Evolutionary conservation across 2,888 invertebrate genomes (phyloP).

Genomic region (Troilus luridus): DNA sequence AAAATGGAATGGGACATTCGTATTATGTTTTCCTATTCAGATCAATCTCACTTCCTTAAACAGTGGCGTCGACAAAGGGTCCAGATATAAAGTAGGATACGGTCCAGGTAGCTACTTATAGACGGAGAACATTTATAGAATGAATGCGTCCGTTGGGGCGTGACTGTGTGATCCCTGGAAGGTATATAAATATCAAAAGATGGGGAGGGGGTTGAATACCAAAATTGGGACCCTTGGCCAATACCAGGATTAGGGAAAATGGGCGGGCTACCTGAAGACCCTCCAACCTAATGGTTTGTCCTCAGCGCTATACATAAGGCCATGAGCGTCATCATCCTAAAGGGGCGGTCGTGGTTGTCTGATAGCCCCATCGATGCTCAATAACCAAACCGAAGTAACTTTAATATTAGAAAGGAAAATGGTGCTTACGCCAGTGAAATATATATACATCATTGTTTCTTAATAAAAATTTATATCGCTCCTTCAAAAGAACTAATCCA

Average conservation of each 20-base stretch:
- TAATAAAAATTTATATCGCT: too few species aligned
- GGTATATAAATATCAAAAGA: constrained; percentile 40
- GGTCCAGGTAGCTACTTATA: not conserved
- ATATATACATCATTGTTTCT: too few species aligned
- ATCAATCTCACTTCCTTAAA: not conserved
- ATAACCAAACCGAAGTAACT: not conserved
- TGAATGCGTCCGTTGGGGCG: not conserved
- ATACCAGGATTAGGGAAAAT: constrained; percentile 34
- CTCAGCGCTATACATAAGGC: constrained; percentile 35
- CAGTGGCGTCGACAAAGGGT: not conserved
- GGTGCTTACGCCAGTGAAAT: not conserved
- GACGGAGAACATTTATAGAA: not conserved
- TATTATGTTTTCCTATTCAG: not conserved
- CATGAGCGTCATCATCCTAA: not conserved
- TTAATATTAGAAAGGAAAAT: not conserved
- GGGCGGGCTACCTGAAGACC: not conserved
- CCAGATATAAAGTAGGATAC: not conserved
- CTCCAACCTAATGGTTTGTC: constrained; percentile 5
- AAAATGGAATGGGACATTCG: too few species aligned
- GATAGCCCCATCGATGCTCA: not conserved
- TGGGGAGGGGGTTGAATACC: not conserved
- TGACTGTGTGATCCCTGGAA: not conserved
- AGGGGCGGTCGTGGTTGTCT: not conserved
- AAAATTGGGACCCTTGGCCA: not conserved
- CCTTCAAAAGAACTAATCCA: too few species aligned